A percentile compares a stretch with the other conserved stretches of the same genome.
Evolutionary conservation across 2,888 invertebrate species (phyloP).

Genomic region (Athalia rosae): DNA sequence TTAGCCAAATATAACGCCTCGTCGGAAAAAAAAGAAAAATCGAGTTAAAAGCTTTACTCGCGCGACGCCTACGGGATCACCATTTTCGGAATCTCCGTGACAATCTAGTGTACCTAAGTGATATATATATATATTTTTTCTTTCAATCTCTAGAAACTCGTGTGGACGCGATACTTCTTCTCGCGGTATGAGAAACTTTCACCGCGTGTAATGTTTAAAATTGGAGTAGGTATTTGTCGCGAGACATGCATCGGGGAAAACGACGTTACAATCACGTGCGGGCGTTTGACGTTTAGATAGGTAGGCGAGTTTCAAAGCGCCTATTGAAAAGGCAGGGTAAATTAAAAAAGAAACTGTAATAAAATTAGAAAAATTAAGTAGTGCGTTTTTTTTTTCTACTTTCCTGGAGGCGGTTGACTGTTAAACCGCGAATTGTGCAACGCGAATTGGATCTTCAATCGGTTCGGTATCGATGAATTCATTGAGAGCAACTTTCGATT

Average conservation of each 20-base stretch:
- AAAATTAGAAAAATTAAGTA: background rate
- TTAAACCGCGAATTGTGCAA: constrained; percentile 4
- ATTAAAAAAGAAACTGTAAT: background rate
- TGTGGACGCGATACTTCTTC: no score
- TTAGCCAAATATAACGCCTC: no score
- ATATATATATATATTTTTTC: background rate
- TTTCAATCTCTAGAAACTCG: background rate
- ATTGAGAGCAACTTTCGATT: constrained; percentile 24
- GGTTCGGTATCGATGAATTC: background rate
- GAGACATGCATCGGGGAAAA: background rate
- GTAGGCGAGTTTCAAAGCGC: background rate
- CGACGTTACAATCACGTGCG: no score
- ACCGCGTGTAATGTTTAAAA: background rate
- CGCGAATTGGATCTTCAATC: background rate
- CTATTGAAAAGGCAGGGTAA: no score
- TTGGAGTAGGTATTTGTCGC: background rate
- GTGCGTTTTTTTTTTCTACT: background rate
- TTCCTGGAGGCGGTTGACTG: background rate
- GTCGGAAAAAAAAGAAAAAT: no score
- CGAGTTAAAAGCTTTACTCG: no score
- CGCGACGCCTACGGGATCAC: constrained; percentile 8
- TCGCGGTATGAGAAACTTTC: background rate
- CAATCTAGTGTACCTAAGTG: background rate
- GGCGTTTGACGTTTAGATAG: background rate
- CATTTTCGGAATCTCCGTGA: constrained; percentile 15